Percentiles rank a stretch among this genome's conserved stretches.
These are phyloP conservation scores for Amphipyra berbera DNA, from an alignment of 2,888 invertebrate genomes.

Conservation along the genomic window DNA sequence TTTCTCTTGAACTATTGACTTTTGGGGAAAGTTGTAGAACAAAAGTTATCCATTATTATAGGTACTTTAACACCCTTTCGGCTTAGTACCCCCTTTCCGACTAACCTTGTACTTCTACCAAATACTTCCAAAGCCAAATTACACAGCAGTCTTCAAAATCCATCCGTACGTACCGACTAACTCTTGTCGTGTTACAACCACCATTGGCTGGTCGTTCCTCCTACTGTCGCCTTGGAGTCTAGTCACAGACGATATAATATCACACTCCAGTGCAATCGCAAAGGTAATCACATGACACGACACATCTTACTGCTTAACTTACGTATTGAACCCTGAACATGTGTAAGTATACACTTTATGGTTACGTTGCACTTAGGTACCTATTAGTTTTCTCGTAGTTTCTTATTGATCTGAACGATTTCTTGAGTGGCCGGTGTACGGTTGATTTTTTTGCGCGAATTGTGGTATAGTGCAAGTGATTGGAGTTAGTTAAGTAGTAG, in stretches of 20 bases:
- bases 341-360: slow-evolving; percentile 1
- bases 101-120: too few relatives aligned
- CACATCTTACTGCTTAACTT: slow-evolving; percentile 32
- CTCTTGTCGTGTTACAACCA: slow-evolving; percentile 56
- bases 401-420: slow-evolving; percentile 8
- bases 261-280: slow-evolving; percentile 65
- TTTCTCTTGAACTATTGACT: too few relatives aligned
- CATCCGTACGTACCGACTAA: slow-evolving; percentile 56
- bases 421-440: slow-evolving; percentile 3
- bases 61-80: too few relatives aligned
- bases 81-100: too few relatives aligned
- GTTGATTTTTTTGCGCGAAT: slow-evolving; percentile 6
- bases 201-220: slow-evolving; percentile 83
- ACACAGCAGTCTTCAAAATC: slow-evolving; percentile 24
- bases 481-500: too few relatives aligned
- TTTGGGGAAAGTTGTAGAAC: too few relatives aligned
- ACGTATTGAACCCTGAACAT: slow-evolving; percentile 21
- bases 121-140: too few relatives aligned
- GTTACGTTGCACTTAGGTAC: slow-evolving; percentile 15
- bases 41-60: too few relatives aligned
- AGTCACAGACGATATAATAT: slow-evolving; percentile 68
- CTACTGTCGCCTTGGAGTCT: slow-evolving; percentile 79
- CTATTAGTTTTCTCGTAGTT: slow-evolving; percentile 10
- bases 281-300: slow-evolving; percentile 58
- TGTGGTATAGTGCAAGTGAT: too few relatives aligned